A percentile compares a stretch with the other conserved stretches of the same genome.
These are phyloP conservation scores for Zoanthus sansibaricus DNA, from an alignment of 92 coral and sea anemone species.

Conservation along the genomic window DNA sequence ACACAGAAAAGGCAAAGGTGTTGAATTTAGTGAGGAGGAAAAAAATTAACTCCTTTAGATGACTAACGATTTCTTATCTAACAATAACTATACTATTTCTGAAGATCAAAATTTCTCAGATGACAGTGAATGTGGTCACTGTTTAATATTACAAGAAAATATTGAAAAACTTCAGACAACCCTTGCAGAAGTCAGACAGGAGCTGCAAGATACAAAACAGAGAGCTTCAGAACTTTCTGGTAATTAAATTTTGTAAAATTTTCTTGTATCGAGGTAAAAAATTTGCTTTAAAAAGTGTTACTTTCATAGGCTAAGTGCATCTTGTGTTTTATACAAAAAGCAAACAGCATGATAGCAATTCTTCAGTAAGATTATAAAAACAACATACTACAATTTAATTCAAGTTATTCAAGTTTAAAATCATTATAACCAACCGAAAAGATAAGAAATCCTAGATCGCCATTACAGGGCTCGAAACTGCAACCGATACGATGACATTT, in stretches of 20 bases:
- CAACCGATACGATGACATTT: too few species aligned
- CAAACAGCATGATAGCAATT: too few species aligned
- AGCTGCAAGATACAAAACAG: constrained; percentile 4
- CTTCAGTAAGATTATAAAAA: too few species aligned
- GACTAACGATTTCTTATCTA: not conserved
- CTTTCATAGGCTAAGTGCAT: not conserved
- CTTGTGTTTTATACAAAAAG: too few species aligned
- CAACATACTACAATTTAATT: not conserved
- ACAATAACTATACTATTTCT: too few species aligned
- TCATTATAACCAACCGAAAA: too few species aligned
- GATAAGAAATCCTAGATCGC: too few species aligned
- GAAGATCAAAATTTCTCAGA: not conserved
- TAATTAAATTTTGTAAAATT: too few species aligned
- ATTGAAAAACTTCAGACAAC: not conserved
- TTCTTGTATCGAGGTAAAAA: not conserved
- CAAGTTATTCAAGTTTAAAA: too few species aligned
- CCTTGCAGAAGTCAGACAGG: constrained; percentile 3
- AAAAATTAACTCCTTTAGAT: not conserved
- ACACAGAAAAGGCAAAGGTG: not conserved
- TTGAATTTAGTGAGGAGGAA: not conserved
- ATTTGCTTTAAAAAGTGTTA: not conserved
- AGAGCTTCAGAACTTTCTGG: not conserved
- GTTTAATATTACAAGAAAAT: not conserved
- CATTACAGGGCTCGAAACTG: too few species aligned
- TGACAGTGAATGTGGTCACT: not conserved